A percentile compares a stretch with the other conserved stretches of the same genome.
phyloP scores from a whole-genome alignment of 2,888 invertebrate species.

The Chrysolina haemoptera region DNA sequence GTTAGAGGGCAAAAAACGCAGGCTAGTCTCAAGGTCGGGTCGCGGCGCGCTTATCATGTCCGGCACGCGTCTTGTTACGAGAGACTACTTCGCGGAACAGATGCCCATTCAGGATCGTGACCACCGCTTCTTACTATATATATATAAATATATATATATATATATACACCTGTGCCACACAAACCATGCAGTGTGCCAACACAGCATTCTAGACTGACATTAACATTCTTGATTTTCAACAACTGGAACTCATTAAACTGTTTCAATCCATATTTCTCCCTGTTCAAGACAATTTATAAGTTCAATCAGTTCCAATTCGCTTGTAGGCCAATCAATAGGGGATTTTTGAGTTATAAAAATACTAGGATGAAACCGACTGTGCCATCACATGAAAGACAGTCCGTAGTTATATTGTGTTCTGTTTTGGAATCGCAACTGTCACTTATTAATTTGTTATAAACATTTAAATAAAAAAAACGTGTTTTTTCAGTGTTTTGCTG shows the following conservation, averaged over 20 bases:
- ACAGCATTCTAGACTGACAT: constrained; percentile 33
- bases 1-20: constrained; percentile 59
- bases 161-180: constrained; percentile 52
- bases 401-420: too few relatives aligned
- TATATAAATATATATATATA: too few relatives aligned
- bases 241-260: not conserved
- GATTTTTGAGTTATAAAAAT: too few relatives aligned
- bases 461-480: too few relatives aligned
- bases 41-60: constrained; percentile 46
- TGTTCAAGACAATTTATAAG: constrained; percentile 4
- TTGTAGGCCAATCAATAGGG: too few relatives aligned
- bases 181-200: constrained; percentile 45
- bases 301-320: constrained; percentile 12
- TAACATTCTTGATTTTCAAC: constrained; percentile 33
- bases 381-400: too few relatives aligned
- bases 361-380: too few relatives aligned
- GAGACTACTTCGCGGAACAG: constrained; percentile 58
- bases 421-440: too few relatives aligned
- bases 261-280: constrained; percentile 17
- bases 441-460: too few relatives aligned
- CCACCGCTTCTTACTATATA: constrained; percentile 37
- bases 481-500: too few relatives aligned
- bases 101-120: constrained; percentile 59
- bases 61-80: constrained; percentile 58
- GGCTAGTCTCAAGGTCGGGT: constrained; percentile 60